phyloP scores from a whole-genome alignment of 2,888 invertebrate species.

The Matsumyia berberina region DNA sequence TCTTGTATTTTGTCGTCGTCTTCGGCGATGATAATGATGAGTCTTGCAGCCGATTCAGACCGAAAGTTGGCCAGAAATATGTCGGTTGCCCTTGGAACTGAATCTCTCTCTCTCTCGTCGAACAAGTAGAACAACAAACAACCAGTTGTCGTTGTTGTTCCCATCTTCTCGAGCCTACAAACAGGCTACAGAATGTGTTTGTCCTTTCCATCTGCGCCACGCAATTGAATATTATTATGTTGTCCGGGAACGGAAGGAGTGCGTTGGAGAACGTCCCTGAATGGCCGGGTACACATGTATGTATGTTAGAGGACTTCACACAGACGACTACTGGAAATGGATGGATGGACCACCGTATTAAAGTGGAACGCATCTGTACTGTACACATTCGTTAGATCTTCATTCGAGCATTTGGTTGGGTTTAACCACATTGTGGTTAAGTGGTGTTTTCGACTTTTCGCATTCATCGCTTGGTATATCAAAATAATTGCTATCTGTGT shows the following conservation, averaged over 20 bases:
- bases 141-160: constrained; percentile 27
- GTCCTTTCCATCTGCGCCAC: constrained; percentile 31
- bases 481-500: constrained; percentile 54
- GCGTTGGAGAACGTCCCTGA: neutral
- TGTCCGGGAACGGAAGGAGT: constrained; percentile 1
- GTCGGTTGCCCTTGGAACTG: constrained; percentile 67
- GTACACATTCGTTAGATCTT: constrained; percentile 54
- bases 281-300: constrained; percentile 26
- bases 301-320: constrained; percentile 12
- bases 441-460: constrained; percentile 73
- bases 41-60: constrained; percentile 48
- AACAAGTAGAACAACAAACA: constrained; percentile 67
- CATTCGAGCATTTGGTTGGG: constrained; percentile 45
- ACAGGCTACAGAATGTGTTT: constrained; percentile 16
- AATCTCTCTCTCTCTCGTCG: constrained; percentile 37
- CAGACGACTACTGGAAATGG: constrained; percentile 30
- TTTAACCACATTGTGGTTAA: constrained; percentile 56
- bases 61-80: constrained; percentile 57
- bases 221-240: constrained; percentile 68
- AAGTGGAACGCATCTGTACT: constrained; percentile 10
- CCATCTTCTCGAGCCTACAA: constrained; percentile 5
- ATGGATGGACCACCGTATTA: constrained; percentile 30
- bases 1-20: constrained; percentile 30
- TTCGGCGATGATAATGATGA: constrained; percentile 55
- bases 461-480: constrained; percentile 47